Evolutionary conservation across 2,797 vertebrate genomes (phyloP).

Genomic region (Glyptemys insculpta): DNA sequence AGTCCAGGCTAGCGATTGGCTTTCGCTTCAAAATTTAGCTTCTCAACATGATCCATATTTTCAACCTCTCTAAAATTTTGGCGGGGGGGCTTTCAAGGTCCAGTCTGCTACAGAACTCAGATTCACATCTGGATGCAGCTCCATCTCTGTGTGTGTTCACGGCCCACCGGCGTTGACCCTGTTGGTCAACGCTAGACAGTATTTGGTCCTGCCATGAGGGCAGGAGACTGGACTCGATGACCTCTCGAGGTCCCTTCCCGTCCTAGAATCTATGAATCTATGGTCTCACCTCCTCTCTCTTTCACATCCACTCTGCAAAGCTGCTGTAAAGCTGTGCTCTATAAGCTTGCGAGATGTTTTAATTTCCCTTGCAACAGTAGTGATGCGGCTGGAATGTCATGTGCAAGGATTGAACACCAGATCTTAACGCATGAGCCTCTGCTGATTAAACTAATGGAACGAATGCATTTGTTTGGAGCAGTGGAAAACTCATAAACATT

Average conservation of each 20-base stretch:
- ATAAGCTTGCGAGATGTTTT: no score
- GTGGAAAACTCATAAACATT: background rate
- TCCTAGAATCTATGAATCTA: no score
- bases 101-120: background rate
- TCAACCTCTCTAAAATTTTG: background rate
- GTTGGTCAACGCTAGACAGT: no score
- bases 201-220: no score
- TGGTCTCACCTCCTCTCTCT: background rate
- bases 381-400: background rate
- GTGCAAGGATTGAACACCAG: background rate
- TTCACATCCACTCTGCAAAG: background rate
- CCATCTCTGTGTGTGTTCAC: no score
- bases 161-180: no score
- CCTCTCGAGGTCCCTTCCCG: no score
- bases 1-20: background rate
- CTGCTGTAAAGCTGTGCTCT: no score
- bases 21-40: background rate
- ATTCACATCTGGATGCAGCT: background rate
- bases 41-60: background rate
- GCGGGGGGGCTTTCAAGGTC: background rate
- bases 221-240: no score
- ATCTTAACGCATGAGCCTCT: background rate
- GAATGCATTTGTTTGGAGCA: background rate
- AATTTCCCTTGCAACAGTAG: background rate
- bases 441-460: background rate